Evolutionary conservation across 2,888 invertebrate genomes (phyloP), one percentile per base, ranked within the genome.

Genomic region (Apamea crenata): DNA sequence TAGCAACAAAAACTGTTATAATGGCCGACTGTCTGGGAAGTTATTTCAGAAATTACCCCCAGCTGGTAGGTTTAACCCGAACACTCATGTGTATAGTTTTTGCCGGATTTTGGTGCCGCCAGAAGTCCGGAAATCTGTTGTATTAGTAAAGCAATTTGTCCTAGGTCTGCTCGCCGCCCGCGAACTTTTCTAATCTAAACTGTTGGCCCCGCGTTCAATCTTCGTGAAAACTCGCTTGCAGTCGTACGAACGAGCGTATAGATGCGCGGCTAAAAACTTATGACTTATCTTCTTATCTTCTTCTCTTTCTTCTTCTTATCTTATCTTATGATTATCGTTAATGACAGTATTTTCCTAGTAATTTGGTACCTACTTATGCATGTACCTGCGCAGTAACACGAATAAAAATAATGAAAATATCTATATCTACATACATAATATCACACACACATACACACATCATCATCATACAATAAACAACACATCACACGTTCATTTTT

Each of bases 121-220:
- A 88, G 87, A 89, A 90, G 92, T 91, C 92, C 91, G 90, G 92
- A 94, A 95, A 95, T 96, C 94, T 96, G 95, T 95, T 95, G 95
- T 95, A 95, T 96, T 96, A 96, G 95, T 94, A 93, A 95, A 96
- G 95, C 95, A 96, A 96, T 96, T 96, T 96, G 95, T 96, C 94
- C 93, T 84, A 90, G 92, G 91, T 90, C 91, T 90, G 93, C 91
- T 91, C 90, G 92, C 91, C 90, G 87, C 86, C 85, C 92, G 91
- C 92, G 91, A 96, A 96, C 96, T 96, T 96, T 96, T 96, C 96
- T 96, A 95, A 96, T 96, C 96, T 96, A 96, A 96, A 96, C 95
- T 95, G 94, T 92, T 95, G 92, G 93, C 91, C 90, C 91, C 93
- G 92, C 91, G 93, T 93, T 93, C 95, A 92, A 94, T 94, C 95